phyloP scores from a whole-genome alignment of 1,140 invertebrate genomes.

The Telenomus remus region DNA sequence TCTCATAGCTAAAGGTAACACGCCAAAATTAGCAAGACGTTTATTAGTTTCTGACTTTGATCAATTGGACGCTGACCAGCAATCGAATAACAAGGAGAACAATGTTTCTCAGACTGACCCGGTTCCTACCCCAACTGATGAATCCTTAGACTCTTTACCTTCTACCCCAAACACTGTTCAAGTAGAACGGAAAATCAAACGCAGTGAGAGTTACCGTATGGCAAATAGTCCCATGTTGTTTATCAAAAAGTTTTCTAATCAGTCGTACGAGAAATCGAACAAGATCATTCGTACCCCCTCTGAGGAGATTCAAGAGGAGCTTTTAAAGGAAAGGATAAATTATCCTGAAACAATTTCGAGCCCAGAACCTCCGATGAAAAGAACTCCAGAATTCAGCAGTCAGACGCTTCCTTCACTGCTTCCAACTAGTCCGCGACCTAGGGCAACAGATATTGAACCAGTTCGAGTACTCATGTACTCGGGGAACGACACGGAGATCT shows the following conservation, averaged over 20 bases:
- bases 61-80: conserved; percentile 45
- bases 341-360: conserved; percentile 80
- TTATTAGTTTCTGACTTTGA: conserved; percentile 65
- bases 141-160: conserved; percentile 9
- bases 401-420: conserved; percentile 58
- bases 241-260: conserved; percentile 68
- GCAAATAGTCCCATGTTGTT: conserved; percentile 84
- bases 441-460: conserved; percentile 68
- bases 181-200: conserved; percentile 79
- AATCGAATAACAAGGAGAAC: conserved; percentile 48
- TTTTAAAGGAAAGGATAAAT: conserved; percentile 81
- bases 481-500: conserved; percentile 83
- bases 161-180: conserved; percentile 30
- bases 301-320: conserved; percentile 76
- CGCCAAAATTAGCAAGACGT: conserved; percentile 67
- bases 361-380: conserved; percentile 70
- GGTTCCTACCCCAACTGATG: background rate
- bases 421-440: conserved; percentile 69
- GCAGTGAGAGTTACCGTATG: conserved; percentile 90
- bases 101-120: conserved; percentile 14
- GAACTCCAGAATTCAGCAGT: conserved; percentile 57
- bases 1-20: conserved; percentile 60
- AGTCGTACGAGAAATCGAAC: conserved; percentile 59
- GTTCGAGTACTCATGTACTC: conserved; percentile 76
- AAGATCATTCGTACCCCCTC: conserved; percentile 74